phyloP scores from a whole-genome alignment of 2,113 vertebrate genomes.

The Ovis canadensis region DNA sequence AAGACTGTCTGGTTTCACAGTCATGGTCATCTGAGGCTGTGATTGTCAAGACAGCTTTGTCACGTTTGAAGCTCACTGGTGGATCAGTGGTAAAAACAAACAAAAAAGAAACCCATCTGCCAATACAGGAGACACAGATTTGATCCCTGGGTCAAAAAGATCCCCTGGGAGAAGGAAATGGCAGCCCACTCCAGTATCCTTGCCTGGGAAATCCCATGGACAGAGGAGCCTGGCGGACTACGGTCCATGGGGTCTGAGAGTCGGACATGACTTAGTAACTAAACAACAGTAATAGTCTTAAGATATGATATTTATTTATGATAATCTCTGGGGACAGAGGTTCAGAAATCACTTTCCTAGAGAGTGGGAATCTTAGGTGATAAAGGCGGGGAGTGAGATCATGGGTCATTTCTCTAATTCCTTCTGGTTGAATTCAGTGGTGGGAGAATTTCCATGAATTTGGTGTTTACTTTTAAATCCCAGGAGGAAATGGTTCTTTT shows the following conservation, averaged over 20 bases:
- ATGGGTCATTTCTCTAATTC: not conserved
- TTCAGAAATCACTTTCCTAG: not conserved
- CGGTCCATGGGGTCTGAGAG: not conserved
- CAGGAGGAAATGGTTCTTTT: not conserved
- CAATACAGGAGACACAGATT: not conserved
- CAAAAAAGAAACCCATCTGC: not conserved
- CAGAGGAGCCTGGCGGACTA: not conserved
- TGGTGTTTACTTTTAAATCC: not conserved
- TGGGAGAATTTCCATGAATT: not conserved
- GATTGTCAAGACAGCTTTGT: not conserved
- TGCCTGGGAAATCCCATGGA: not conserved
- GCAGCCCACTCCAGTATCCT: not conserved
- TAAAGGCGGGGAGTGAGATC: not conserved
- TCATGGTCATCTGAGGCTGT: not conserved
- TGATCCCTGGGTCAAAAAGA: not conserved
- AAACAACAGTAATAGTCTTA: not conserved
- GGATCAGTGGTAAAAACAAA: not conserved
- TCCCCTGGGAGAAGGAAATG: not conserved
- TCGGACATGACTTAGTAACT: not conserved
- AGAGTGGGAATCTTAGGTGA: not conserved
- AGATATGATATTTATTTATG: not conserved
- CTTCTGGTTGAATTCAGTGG: not conserved
- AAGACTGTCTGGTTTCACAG: not conserved
- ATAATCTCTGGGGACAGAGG: not conserved
- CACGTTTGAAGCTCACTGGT: not conserved